A percentile compares a stretch with the other conserved stretches of the same genome.
Conservation (phyloP, 2,113 vertebrate genomes). For the Syngnathoides biaculeatus region DNA sequence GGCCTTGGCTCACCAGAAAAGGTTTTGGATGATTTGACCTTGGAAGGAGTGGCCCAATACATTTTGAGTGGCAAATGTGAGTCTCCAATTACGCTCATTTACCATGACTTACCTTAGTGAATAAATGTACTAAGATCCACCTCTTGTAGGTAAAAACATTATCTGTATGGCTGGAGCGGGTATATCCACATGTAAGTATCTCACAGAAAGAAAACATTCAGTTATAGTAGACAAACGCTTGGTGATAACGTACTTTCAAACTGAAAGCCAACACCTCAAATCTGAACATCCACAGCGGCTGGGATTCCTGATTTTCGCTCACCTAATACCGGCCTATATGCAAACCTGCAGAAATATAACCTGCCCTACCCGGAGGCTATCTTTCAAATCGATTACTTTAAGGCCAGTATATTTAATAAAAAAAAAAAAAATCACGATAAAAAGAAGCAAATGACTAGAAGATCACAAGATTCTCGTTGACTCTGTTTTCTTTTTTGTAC, state of each 20-base stretch:
- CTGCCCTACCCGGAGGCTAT: slow-evolving; percentile 91
- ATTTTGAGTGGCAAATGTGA: slow-evolving; percentile 84
- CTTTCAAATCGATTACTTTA: slow-evolving; percentile 88
- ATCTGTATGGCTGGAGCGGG: slow-evolving; percentile 90
- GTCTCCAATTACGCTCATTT: slow-evolving; percentile 18
- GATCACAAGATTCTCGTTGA: neutral
- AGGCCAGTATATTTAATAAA: slow-evolving; percentile 67
- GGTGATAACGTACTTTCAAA: neutral
- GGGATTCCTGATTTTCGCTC: slow-evolving; percentile 94
- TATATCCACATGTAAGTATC: slow-evolving; percentile 81
- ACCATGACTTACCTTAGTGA: neutral
- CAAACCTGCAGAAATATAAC: slow-evolving; percentile 85
- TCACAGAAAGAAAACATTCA: neutral
- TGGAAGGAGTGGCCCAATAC: slow-evolving; percentile 80
- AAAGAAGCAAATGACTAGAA: neutral
- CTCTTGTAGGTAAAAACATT: slow-evolving; percentile 80
- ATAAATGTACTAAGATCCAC: neutral
- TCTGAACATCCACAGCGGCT: slow-evolving; percentile 68
- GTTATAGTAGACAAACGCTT: neutral
- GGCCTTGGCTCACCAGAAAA: slow-evolving; percentile 79
- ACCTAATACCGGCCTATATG: slow-evolving; percentile 84
- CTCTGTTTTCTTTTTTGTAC: neutral
- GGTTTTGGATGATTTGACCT: slow-evolving; percentile 82
- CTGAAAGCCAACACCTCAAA: neutral
- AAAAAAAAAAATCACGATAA: no score